Base-by-base conservation (phyloP, 2,113 vertebrate genomes). In the Phyllopteryx taeniolatus region DNA sequence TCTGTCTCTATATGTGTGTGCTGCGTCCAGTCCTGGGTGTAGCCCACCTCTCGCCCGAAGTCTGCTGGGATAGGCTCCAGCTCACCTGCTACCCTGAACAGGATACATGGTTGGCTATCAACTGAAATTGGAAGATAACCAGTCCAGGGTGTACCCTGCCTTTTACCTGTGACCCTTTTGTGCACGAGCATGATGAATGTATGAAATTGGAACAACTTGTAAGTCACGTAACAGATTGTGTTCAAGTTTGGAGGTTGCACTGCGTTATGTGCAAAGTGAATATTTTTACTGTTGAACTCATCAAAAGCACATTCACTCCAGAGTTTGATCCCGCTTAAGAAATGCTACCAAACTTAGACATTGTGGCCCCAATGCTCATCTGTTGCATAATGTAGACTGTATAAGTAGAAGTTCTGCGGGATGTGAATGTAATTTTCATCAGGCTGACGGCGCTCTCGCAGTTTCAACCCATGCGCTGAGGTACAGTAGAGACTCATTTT, bases 341-440 rank as follows among this genome's bases (percentile, higher is more conserved):
- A 86, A 88, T 83, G 86, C 78, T 89, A 85, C 80, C 85, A 87
- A 91, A 89, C 87, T 86, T 90, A 81, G 80, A 89, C 81, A 81
- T 84, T 51, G 67, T 88, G 76, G 88, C 84, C 86, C 85, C 88
- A 88, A 77, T 90, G 77, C 91, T 89, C 88, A 88, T 89, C 86
- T 87, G 88, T 91, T 91, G 89, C 90, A 91, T 91, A 91, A 91
- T 91, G 90, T 85, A 91, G 79, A 73, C 78, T 81, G 78, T 91
- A 83, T 85, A 86, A 85, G 89, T 84, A 86, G 78, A 51, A 79
- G 75, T 69, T 70, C 75, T 33, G 65, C n/a, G 73, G 77, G 87
- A 76, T 79, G 86, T 75, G 80, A 86, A 92, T 92, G 85, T 83
- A 83, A 89, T 90, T 91, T 92, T 90, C 79, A 90, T 87, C 83